These are phyloP conservation scores for Brachyopa scutellaris DNA, from an alignment of 2,888 invertebrate species.

Conservation along the genomic window DNA sequence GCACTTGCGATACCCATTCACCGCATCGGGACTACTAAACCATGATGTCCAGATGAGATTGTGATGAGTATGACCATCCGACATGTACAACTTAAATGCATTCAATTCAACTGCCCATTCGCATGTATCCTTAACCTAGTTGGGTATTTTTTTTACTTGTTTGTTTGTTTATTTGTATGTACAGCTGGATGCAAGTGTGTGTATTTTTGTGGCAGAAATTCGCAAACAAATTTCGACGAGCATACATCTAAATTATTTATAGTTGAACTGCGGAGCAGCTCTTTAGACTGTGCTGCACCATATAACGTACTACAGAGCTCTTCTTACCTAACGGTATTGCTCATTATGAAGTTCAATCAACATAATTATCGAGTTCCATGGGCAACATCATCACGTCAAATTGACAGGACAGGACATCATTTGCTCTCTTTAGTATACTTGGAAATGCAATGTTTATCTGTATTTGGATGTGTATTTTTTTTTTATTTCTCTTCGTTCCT, in stretches of 20 bases:
- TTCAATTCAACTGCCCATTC: background rate
- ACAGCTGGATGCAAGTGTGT: background rate
- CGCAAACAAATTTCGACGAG: constrained; percentile 54
- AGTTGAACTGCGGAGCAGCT: constrained; percentile 28
- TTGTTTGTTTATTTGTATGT: background rate
- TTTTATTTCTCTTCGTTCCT: background rate
- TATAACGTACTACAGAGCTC: no score
- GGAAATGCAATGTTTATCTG: constrained; percentile 26
- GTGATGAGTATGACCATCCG: background rate
- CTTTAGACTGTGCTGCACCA: no score
- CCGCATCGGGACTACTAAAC: background rate
- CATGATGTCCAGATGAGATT: background rate
- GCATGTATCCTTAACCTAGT: constrained; percentile 45
- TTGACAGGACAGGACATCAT: background rate
- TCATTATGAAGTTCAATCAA: background rate
- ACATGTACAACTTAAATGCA: constrained; percentile 22
- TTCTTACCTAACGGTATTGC: background rate
- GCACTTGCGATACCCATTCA: constrained; percentile 15
- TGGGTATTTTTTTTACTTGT: background rate
- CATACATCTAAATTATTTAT: constrained; percentile 55
- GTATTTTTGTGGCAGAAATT: constrained; percentile 1
- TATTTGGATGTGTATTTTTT: background rate
- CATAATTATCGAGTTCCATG: background rate
- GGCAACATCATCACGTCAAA: background rate
- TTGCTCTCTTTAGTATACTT: background rate